Evolutionary conservation across 2,113 vertebrate genomes (phyloP).

Genomic region (Pterocles orientalis): DNA sequence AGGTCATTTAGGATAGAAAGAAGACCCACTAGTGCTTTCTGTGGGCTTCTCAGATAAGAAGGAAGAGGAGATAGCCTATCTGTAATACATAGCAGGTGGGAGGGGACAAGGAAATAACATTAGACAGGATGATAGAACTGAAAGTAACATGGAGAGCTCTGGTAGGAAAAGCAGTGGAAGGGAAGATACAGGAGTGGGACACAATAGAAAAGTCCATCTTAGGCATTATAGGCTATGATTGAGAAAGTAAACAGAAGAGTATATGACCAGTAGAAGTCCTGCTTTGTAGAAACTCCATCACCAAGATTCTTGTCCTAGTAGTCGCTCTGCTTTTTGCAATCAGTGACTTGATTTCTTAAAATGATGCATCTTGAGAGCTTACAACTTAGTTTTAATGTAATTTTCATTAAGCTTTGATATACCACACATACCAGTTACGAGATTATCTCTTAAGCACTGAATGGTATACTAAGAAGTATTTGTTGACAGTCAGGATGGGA

Average conservation of each 20-base stretch:
- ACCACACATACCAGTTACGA: background rate
- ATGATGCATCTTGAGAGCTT: background rate
- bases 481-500: background rate
- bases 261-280: background rate
- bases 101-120: background rate
- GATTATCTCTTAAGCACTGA: background rate
- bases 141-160: background rate
- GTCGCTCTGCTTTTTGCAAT: background rate
- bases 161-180: background rate
- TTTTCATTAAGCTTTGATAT: background rate
- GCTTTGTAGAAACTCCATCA: background rate
- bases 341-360: background rate
- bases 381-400: background rate
- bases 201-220: background rate
- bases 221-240: background rate
- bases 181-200: background rate
- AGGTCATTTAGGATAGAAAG: background rate
- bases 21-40: background rate
- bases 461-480: background rate
- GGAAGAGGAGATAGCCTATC: background rate
- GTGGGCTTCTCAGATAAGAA: background rate
- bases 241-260: background rate
- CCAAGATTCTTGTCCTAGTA: background rate
- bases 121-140: background rate
- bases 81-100: background rate